Evolutionary conservation across 1,140 invertebrate genomes (phyloP).

Genomic region (Pantala flavescens): DNA sequence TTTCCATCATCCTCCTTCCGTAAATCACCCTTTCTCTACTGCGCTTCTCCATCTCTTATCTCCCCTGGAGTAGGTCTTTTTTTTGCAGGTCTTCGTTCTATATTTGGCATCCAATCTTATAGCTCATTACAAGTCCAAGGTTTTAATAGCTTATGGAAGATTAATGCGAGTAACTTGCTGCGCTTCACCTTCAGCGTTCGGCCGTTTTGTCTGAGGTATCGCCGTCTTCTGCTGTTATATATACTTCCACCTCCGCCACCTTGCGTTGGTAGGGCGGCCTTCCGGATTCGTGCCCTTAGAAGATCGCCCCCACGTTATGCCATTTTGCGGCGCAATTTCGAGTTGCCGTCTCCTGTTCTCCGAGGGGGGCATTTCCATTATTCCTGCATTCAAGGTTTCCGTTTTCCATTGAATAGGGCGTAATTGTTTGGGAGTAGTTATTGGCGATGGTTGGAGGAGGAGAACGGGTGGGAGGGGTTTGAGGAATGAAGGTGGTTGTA

Average conservation of each 20-base stretch:
- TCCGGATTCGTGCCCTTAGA: too few species aligned
- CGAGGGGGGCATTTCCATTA: too few species aligned
- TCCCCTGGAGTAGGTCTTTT: too few species aligned
- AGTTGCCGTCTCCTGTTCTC: too few species aligned
- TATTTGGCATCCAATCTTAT: background rate
- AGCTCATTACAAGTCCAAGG: background rate
- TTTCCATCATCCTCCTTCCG: background rate
- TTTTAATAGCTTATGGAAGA: slow-evolving; percentile 7
- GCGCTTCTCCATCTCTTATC: background rate
- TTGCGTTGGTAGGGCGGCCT: background rate
- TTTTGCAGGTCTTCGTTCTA: background rate
- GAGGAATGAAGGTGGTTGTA: too few species aligned
- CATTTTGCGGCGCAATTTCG: too few species aligned
- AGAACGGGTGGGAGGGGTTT: too few species aligned
- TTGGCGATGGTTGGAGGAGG: too few species aligned
- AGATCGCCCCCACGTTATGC: too few species aligned
- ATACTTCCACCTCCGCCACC: background rate
- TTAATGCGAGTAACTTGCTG: background rate
- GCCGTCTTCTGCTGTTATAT: background rate
- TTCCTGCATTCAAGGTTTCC: too few species aligned
- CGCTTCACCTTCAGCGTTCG: background rate
- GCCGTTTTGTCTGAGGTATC: background rate
- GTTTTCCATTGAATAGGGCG: too few species aligned
- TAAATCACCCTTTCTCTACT: background rate
- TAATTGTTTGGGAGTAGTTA: too few species aligned